These are phyloP conservation scores for Borostomias antarcticus DNA, from an alignment of 2,797 vertebrate species.

Conservation along the genomic window DNA sequence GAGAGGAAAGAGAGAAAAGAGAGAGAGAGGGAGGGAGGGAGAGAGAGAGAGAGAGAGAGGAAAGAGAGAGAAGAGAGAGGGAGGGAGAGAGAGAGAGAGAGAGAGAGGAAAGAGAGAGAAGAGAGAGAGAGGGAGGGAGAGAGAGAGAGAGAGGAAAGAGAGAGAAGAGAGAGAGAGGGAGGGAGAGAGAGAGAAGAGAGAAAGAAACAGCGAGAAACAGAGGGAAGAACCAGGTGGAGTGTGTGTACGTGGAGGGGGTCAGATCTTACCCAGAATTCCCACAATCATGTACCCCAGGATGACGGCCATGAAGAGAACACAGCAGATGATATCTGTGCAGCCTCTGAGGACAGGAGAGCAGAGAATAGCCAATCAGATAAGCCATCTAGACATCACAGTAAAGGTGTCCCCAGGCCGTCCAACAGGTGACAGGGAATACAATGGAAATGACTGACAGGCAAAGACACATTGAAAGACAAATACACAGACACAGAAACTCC, in stretches of 20 bases:
- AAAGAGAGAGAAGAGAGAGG: too few species aligned
- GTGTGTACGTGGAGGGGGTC: neutral
- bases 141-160: neutral
- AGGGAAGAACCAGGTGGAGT: neutral
- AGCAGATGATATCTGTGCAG: conserved; percentile 90
- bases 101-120: neutral
- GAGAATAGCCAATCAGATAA: conserved; percentile 3
- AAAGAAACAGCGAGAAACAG: neutral
- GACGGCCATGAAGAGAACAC: conserved; percentile 81
- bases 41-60: neutral
- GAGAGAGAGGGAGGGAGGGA: neutral
- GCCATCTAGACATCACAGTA: conserved; percentile 11
- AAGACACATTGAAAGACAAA: neutral
- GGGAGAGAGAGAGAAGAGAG: neutral
- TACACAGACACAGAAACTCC: neutral
- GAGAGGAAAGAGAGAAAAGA: neutral
- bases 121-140: neutral
- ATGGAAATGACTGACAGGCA: too few species aligned
- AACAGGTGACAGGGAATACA: too few species aligned
- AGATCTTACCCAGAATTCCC: conserved; percentile 83
- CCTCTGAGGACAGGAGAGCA: conserved; percentile 67
- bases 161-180: neutral
- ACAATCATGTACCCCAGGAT: conserved; percentile 82
- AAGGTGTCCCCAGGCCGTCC: conserved; percentile 9
- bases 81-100: neutral